Conservation (phyloP, 1,140 invertebrate species). For the Armadillidium nasatum region DNA sequence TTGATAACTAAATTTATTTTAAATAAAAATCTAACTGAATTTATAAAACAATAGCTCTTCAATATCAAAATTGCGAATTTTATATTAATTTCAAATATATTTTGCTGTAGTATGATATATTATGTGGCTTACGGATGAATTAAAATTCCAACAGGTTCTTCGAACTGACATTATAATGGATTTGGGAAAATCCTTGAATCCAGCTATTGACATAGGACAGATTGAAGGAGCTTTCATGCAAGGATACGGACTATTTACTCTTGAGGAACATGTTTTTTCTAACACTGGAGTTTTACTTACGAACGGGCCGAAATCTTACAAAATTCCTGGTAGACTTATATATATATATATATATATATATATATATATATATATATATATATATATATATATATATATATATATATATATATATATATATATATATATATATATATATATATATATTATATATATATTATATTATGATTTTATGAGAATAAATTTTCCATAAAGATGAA, state of each 20-base stretch:
- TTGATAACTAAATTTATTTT: too few relatives aligned
- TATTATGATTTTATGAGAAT: too few relatives aligned
- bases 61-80: too few relatives aligned
- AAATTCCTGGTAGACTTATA: conserved; percentile 69
- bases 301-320: conserved; percentile 88
- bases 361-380: conserved; percentile 13
- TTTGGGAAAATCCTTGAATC: conserved; percentile 86
- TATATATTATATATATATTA: too few relatives aligned
- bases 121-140: background rate
- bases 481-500: too few relatives aligned
- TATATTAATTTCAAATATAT: too few relatives aligned
- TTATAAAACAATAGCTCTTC: too few relatives aligned
- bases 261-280: conserved; percentile 83
- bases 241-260: conserved; percentile 83
- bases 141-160: conserved; percentile 58
- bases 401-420: conserved; percentile 16
- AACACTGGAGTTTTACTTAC: conserved; percentile 74
- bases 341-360: background rate
- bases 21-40: too few relatives aligned
- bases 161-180: conserved; percentile 94
- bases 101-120: background rate
- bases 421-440: conserved; percentile 10
- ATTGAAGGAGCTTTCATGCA: conserved; percentile 91
- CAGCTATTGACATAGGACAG: conserved; percentile 92
- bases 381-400: conserved; percentile 16